phyloP scores from a whole-genome alignment of 2,113 vertebrate genomes.

The Carettochelys insculpta region DNA sequence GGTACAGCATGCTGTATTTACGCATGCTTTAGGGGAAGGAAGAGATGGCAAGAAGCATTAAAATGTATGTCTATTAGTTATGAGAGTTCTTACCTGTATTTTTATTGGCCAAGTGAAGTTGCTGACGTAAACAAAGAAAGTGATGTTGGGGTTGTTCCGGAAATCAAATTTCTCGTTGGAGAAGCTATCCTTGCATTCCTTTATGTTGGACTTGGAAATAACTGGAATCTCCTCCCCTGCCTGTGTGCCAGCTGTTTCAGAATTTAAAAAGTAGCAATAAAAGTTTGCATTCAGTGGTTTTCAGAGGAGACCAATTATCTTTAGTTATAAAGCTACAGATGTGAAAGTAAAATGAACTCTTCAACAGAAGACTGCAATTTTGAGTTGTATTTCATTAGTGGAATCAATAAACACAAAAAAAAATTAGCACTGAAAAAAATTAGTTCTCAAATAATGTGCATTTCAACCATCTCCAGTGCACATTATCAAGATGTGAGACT shows the following conservation, averaged over 20 bases:
- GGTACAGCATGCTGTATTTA: background rate
- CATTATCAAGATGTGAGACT: background rate
- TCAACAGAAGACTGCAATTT: background rate
- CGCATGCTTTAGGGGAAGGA: background rate
- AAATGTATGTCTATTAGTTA: background rate
- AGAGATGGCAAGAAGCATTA: background rate
- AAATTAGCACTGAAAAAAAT: background rate
- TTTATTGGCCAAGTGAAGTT: conserved; percentile 99
- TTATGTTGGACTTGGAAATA: conserved; percentile 92
- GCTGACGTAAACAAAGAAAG: conserved; percentile 98
- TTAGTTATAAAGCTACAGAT: background rate
- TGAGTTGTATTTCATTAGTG: background rate
- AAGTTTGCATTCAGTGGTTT: background rate
- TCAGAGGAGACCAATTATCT: background rate
- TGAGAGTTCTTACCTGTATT: conserved; percentile 85
- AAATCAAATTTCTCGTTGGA: conserved; percentile 99
- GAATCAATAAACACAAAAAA: background rate
- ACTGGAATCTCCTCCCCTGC: conserved; percentile 95
- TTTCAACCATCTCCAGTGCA: background rate
- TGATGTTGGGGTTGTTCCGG: conserved; percentile 97
- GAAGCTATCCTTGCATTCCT: conserved; percentile 97
- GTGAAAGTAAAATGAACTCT: background rate
- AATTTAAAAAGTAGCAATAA: background rate
- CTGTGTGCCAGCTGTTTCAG: conserved; percentile 89
- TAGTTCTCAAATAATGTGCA: background rate